These are phyloP conservation scores for Bradysia coprophila DNA, from an alignment of 1,140 invertebrate genomes.

Conservation along the genomic window DNA sequence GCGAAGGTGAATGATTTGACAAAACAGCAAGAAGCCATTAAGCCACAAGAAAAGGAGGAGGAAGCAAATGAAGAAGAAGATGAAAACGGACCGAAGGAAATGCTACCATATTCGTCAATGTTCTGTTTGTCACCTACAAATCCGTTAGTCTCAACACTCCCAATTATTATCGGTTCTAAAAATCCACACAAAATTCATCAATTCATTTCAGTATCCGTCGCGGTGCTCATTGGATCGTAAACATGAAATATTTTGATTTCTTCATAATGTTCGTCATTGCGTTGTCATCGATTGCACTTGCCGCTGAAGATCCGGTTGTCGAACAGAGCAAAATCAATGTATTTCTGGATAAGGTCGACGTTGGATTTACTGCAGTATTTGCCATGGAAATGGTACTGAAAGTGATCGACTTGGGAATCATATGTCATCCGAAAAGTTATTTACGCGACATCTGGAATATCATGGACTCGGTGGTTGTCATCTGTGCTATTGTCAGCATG, in stretches of 20 bases:
- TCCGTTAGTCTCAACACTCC: constrained; percentile 48
- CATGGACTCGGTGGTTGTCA: constrained; percentile 95
- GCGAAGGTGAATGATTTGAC: constrained; percentile 44
- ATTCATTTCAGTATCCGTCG: constrained; percentile 63
- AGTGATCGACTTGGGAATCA: constrained; percentile 90
- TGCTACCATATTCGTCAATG: constrained; percentile 99
- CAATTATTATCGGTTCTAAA: not conserved
- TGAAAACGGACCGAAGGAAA: constrained; percentile 87
- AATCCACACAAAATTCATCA: constrained; percentile 6
- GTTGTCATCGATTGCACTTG: constrained; percentile 94
- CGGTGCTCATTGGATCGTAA: constrained; percentile 94
- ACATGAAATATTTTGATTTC: constrained; percentile 96
- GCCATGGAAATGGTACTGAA: constrained; percentile 95
- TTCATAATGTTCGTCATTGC: constrained; percentile 99
- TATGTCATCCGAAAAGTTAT: constrained; percentile 91
- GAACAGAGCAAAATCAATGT: constrained; percentile 75
- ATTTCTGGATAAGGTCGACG: constrained; percentile 96
- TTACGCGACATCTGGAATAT: constrained; percentile 86
- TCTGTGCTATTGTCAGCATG: constrained; percentile 94
- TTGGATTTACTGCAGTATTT: constrained; percentile 98
- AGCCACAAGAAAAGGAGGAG: constrained; percentile 42
- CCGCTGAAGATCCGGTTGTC: constrained; percentile 95
- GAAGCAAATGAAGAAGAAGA: constrained; percentile 65
- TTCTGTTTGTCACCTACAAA: constrained; percentile 98
- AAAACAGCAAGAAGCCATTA: constrained; percentile 29